These are phyloP conservation scores for Pararge aegeria DNA, from an alignment of 1,140 invertebrate genomes.

Conservation along the genomic window DNA sequence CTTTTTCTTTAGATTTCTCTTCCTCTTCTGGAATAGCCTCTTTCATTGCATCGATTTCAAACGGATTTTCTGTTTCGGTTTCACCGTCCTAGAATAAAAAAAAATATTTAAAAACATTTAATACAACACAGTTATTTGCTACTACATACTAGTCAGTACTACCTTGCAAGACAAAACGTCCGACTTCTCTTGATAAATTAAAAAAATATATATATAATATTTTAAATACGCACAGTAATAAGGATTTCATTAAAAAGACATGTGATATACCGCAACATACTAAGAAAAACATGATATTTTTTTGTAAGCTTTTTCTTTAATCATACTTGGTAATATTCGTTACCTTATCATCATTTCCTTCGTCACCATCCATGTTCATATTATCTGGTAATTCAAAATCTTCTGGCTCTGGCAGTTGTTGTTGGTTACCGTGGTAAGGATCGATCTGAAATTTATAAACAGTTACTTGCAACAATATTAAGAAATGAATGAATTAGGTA, in stretches of 20 bases:
- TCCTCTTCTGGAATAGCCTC: slow-evolving; percentile 73
- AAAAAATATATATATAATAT: not conserved
- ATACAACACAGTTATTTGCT: no score
- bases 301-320: no score
- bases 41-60: slow-evolving; percentile 91
- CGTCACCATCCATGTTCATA: slow-evolving; percentile 89
- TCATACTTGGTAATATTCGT: no score
- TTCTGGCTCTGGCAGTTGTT: slow-evolving; percentile 88
- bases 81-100: slow-evolving; percentile 76
- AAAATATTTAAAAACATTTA: not conserved
- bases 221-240: not conserved
- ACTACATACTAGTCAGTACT: no score
- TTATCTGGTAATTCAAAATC: slow-evolving; percentile 92
- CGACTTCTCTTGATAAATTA: no score
- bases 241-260: not conserved
- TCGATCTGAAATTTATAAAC: slow-evolving; percentile 79
- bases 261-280: no score
- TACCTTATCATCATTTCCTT: slow-evolving; percentile 80
- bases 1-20: slow-evolving; percentile 42
- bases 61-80: slow-evolving; percentile 87
- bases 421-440: slow-evolving; percentile 90
- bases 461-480: no score
- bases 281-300: no score
- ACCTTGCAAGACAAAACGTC: no score
- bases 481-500: no score